Evolutionary conservation across 2,797 vertebrate genomes (phyloP).

Genomic region (Phrynocephalus forsythii): DNA sequence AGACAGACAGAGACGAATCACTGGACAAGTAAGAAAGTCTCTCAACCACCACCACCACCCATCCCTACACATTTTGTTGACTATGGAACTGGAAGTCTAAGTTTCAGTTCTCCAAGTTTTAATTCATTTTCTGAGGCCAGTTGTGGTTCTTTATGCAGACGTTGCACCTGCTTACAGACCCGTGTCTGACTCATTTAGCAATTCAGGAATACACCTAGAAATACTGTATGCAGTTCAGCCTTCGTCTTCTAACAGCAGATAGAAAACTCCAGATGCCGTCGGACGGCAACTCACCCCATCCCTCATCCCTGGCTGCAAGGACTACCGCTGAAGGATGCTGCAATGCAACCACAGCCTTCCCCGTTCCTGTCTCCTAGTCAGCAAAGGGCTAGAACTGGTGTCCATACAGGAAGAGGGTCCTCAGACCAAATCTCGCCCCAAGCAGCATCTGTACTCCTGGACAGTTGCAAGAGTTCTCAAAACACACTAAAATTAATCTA

Average conservation of each 20-base stretch:
- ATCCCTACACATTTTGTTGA: neutral
- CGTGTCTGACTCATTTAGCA: neutral
- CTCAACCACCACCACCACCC: no score
- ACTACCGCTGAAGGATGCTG: no score
- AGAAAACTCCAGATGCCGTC: no score
- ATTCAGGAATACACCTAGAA: neutral
- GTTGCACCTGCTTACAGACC: neutral
- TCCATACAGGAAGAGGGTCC: neutral
- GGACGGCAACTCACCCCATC: no score
- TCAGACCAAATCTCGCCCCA: neutral
- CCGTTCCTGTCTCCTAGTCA: no score
- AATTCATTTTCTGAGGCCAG: neutral
- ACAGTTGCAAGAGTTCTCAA: neutral
- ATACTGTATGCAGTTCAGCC: neutral
- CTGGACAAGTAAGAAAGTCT: no score
- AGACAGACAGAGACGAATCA: neutral
- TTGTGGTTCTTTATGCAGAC: neutral
- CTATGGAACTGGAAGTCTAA: neutral
- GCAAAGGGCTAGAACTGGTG: neutral
- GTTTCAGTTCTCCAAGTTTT: neutral
- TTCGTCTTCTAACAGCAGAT: neutral
- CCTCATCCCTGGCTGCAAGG: no score
- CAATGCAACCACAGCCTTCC: no score
- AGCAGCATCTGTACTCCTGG: no score
- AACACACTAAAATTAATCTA: neutral